These are phyloP conservation scores for Gavialis gangeticus DNA, from an alignment of 2,113 vertebrate genomes.

Conservation along the genomic window DNA sequence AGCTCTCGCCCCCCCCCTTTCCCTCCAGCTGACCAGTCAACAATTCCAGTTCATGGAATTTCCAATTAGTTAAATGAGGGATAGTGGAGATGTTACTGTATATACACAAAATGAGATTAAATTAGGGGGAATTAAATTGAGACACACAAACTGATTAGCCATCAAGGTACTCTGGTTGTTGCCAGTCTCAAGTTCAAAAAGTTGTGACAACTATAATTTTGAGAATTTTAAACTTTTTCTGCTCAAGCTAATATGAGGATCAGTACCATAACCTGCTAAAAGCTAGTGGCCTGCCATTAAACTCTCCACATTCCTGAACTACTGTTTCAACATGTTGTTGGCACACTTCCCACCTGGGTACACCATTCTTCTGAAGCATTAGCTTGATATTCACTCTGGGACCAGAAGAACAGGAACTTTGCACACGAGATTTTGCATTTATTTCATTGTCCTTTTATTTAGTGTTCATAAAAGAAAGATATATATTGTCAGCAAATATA, in stretches of 20 bases:
- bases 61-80: background rate
- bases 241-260: background rate
- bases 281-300: background rate
- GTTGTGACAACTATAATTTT: background rate
- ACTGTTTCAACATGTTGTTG: background rate
- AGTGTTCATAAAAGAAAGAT: background rate
- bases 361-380: background rate
- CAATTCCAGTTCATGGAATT: conserved; percentile 8
- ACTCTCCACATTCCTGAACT: background rate
- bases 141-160: background rate
- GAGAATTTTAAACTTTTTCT: background rate
- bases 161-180: background rate
- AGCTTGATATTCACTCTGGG: background rate
- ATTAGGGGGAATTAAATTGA: background rate
- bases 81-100: too few species aligned
- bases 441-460: conserved; percentile 9
- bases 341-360: background rate
- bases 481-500: too few species aligned
- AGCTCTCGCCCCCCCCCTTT: too few species aligned
- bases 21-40: too few species aligned
- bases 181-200: background rate
- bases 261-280: background rate
- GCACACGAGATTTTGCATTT: background rate
- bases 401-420: background rate
- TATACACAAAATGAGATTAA: background rate